A percentile compares a stretch with the other conserved stretches of the same genome.
phyloP scores from a whole-genome alignment of 2,113 vertebrate genomes.

The Stercorarius parasiticus region DNA sequence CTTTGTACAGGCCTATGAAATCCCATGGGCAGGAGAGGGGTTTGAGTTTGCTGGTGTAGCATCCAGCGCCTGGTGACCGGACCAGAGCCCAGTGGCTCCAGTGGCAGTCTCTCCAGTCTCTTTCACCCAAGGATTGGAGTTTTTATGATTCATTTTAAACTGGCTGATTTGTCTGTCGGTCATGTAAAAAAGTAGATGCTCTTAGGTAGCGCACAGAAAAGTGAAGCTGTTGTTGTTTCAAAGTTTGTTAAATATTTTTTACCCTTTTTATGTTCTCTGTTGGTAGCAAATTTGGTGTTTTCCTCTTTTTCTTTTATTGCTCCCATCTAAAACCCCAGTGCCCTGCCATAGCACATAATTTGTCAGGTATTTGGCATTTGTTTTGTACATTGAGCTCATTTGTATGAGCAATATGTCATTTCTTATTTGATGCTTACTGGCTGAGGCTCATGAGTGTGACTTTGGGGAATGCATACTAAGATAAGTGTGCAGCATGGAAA shows the following conservation, averaged over 20 bases:
- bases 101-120: not conserved
- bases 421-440: constrained; percentile 2
- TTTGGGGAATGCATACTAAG: constrained; percentile 3
- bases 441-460: not conserved
- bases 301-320: not conserved
- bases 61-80: not conserved
- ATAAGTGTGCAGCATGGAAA: not conserved
- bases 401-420: not conserved
- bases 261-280: not conserved
- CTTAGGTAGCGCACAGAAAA: not conserved
- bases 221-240: not conserved
- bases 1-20: not conserved
- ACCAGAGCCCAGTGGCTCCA: not conserved
- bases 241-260: not conserved
- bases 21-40: not conserved
- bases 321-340: not conserved
- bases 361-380: constrained; percentile 9
- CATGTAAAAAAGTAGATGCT: not conserved
- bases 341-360: not conserved
- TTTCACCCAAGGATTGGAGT: not conserved
- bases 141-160: not conserved
- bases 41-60: not conserved
- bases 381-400: not conserved
- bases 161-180: not conserved
- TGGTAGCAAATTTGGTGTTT: not conserved